phyloP scores from a whole-genome alignment of 2,888 invertebrate species.

The Synergus itoensis region DNA sequence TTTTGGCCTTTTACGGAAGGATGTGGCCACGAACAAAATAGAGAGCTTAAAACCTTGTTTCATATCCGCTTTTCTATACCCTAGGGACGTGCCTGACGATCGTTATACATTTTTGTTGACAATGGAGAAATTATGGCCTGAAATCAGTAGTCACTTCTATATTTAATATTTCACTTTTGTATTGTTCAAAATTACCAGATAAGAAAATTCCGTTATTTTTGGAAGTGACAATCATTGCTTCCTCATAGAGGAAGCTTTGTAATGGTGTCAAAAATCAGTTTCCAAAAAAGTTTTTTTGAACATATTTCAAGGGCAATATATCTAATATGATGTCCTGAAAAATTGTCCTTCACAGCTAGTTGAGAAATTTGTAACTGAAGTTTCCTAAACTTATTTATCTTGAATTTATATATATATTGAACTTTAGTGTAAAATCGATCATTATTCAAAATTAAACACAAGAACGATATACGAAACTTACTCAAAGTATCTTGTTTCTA shows the following conservation, averaged over 20 bases:
- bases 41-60: conserved; percentile 6
- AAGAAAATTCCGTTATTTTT: too few relatives aligned
- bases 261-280: too few relatives aligned
- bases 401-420: too few relatives aligned
- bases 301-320: too few relatives aligned
- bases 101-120: background rate
- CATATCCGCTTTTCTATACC: background rate
- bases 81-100: background rate
- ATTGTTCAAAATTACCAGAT: too few relatives aligned
- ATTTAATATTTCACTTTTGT: too few relatives aligned
- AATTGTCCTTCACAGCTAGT: too few relatives aligned
- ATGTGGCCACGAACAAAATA: conserved; percentile 9
- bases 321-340: too few relatives aligned
- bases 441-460: background rate
- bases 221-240: too few relatives aligned
- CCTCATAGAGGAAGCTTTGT: too few relatives aligned
- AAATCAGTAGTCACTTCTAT: background rate
- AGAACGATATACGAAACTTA: background rate
- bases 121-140: background rate
- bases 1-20: background rate
- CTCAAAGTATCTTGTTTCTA: background rate
- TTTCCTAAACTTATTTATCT: background rate
- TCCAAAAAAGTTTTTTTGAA: too few relatives aligned
- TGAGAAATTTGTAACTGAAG: background rate
- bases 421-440: background rate